A percentile compares a stretch with the other conserved stretches of the same genome.
Evolutionary conservation across 1,140 invertebrate species (phyloP).

Genomic region (Helicoverpa zea): DNA sequence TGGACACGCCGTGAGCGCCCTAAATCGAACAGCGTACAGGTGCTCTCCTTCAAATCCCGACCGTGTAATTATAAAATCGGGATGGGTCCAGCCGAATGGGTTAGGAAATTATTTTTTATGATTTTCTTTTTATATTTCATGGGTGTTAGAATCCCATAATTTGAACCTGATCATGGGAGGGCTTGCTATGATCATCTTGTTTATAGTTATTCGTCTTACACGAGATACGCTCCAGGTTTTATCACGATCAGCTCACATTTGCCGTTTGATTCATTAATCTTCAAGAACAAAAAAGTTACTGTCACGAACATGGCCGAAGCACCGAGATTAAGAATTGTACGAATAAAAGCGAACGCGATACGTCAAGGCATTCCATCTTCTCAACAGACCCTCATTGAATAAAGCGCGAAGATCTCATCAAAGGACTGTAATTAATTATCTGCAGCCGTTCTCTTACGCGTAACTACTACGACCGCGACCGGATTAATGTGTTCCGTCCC

Average conservation of each 20-base stretch:
- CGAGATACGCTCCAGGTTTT: neutral
- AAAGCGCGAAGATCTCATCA: conserved; percentile 36
- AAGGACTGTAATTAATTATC: conserved; percentile 45
- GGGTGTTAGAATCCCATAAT: conserved; percentile 36
- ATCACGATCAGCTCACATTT: neutral
- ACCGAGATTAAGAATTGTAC: conserved; percentile 2
- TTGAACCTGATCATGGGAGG: conserved; percentile 27
- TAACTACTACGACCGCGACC: conserved; percentile 25
- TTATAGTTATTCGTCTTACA: neutral
- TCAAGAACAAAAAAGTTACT: conserved; percentile 17
- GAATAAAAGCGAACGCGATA: conserved; percentile 36
- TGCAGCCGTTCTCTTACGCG: conserved; percentile 16
- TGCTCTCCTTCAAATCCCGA: conserved; percentile 33
- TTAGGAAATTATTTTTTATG: conserved; percentile 29
- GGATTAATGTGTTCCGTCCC: conserved; percentile 40
- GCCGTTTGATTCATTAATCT: conserved; percentile 16
- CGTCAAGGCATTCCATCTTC: conserved; percentile 31
- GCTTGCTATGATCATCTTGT: neutral
- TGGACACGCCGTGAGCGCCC: conserved; percentile 39
- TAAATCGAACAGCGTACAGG: conserved; percentile 25
- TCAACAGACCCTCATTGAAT: conserved; percentile 30
- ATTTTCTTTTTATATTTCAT: conserved; percentile 39
- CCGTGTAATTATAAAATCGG: conserved; percentile 44
- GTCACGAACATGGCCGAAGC: conserved; percentile 3
- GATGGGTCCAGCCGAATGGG: conserved; percentile 19